Conservation (phyloP, 37 sponge, comb jelly and placozoan genomes). For the Cliona cf. orientalis region DNA sequence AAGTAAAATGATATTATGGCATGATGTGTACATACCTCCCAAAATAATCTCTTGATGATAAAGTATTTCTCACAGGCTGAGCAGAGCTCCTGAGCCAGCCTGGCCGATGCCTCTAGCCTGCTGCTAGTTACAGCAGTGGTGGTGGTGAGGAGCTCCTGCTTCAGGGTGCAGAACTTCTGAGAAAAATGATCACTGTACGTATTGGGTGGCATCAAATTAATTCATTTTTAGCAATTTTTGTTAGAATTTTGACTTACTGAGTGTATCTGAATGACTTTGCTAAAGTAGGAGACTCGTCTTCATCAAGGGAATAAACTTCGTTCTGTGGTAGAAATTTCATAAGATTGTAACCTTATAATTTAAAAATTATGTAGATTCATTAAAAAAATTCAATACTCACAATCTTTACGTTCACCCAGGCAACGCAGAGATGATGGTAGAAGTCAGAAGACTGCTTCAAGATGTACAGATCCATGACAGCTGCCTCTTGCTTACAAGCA, state of each 20-base stretch:
- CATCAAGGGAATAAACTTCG: neutral
- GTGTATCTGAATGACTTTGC: neutral
- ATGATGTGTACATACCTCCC: constrained; percentile 65
- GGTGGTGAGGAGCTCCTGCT: constrained; percentile 38
- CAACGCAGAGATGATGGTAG: constrained; percentile 20
- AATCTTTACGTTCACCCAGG: constrained; percentile 47
- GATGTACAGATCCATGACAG: constrained; percentile 48
- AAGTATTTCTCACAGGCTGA: constrained; percentile 59
- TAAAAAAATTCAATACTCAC: constrained; percentile 19
- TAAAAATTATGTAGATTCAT: neutral
- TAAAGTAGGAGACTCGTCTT: too few relatives aligned
- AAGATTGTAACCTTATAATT: too few relatives aligned
- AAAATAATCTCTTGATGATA: constrained; percentile 52
- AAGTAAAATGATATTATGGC: too few relatives aligned
- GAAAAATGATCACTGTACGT: constrained; percentile 48
- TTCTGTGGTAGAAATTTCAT: neutral
- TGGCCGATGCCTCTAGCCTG: constrained; percentile 19
- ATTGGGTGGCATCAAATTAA: neutral
- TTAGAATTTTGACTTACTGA: neutral
- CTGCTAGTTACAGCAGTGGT: too few relatives aligned
- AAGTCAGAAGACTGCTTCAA: constrained; percentile 53
- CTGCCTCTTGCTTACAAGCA: neutral
- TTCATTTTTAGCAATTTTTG: neutral
- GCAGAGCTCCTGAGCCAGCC: constrained; percentile 51
- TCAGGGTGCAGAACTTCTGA: constrained; percentile 38